Base-by-base conservation (phyloP, 2,797 vertebrate genomes). In the Pampus argenteus region DNA sequence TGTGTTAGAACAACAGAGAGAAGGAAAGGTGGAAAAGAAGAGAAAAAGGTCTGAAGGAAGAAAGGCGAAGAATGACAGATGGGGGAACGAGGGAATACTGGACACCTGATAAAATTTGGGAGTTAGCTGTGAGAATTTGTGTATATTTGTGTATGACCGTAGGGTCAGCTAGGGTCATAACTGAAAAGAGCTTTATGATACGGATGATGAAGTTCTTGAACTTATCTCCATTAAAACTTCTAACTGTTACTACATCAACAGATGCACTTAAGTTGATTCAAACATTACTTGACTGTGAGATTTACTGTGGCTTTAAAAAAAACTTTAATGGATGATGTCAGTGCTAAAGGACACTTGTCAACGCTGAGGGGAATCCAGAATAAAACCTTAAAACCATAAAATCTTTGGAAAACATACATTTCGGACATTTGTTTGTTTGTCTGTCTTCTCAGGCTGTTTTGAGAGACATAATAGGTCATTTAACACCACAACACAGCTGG, bases 81-180 rank as follows among this genome's bases (percentile, higher is more conserved):
- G 64, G 71, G 56, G 49, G 55, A n/a, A n/a, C n/a, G n/a, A 71
- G 45, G 47, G 54, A 76, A 69, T 44, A 49, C 49, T 13, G 64
- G 60, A 63, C 48, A 29, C 29, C 34, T 56, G 70, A 69, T 60
- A 56, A 34, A 69, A 38, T 61, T 29, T 55, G 31, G 36, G 38
- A 38, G 40, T 70, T 58, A 71, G 63, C 70, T 63, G 65, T 25
- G 6, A 69, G 61, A 20, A 63, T 47, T 59, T 71, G 54, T 64
- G 40, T 59, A 38, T 58, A 59, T 61, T 66, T 23, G 44, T 45
- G 44, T 45, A 64, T 57, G 18, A 52, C 22, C 6, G 63, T 50
- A 47, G n/a, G 36, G 26, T 66, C 51, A 64, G 54, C 63, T n/a
- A n/a, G n/a, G n/a, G n/a, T n/a, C n/a, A 59, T 1, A 47, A 66